Evolutionary conservation across 37 sponge, comb jelly and placozoan species (phyloP).

Genomic region (Ephydatia muelleri): DNA sequence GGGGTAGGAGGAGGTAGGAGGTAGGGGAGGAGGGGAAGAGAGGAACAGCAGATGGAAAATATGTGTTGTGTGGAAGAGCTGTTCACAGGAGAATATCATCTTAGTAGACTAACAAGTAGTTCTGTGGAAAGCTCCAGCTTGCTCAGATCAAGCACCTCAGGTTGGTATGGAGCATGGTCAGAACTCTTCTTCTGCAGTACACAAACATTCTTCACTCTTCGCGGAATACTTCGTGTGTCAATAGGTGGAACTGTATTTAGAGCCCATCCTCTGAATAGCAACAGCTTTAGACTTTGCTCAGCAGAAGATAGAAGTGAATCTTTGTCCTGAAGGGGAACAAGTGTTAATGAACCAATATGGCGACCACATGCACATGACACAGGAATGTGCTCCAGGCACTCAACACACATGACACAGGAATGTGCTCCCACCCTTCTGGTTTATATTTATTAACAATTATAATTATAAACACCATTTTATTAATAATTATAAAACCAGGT

Average conservation of each 20-base stretch:
- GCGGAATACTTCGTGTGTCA: constrained; percentile 17
- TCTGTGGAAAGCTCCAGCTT: constrained; percentile 25
- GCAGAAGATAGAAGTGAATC: not conserved
- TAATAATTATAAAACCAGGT: too few species aligned
- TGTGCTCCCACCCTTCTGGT: too few species aligned
- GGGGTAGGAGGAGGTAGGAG: not conserved
- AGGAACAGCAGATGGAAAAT: not conserved
- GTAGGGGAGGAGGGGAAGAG: constrained; percentile 7
- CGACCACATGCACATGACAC: not conserved
- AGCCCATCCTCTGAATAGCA: constrained; percentile 22
- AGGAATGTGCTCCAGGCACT: not conserved
- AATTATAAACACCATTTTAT: too few species aligned
- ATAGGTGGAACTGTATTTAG: constrained; percentile 12
- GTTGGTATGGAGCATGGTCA: not conserved
- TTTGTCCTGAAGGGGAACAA: not conserved
- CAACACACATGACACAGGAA: too few species aligned
- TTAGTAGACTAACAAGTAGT: constrained; percentile 17
- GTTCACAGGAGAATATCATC: not conserved
- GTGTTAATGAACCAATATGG: too few species aligned
- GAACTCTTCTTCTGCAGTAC: not conserved
- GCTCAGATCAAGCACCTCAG: constrained; percentile 37
- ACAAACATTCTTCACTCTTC: constrained; percentile 24
- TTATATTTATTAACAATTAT: too few species aligned
- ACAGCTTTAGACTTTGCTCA: constrained; percentile 22
- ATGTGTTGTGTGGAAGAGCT: not conserved